Percentiles rank a stretch among this genome's conserved stretches.
Conservation (phyloP, 2,888 invertebrate genomes). For the Cantharis rufa region DNA sequence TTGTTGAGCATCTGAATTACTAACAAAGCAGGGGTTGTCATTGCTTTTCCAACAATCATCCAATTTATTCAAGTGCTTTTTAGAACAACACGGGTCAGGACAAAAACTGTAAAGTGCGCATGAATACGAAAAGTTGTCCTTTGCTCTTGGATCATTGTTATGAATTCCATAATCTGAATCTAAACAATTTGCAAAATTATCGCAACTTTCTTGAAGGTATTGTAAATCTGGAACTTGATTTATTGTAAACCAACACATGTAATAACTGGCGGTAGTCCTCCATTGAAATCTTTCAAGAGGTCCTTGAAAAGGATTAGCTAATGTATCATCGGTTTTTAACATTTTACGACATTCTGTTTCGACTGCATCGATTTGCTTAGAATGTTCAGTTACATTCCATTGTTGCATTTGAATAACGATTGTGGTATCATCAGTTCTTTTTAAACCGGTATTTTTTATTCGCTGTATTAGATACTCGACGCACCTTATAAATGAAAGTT, state of each 20-base stretch:
- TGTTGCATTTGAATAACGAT: constrained; percentile 57
- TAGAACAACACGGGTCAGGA: constrained; percentile 67
- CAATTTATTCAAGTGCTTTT: constrained; percentile 54
- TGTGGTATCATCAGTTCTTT: constrained; percentile 59
- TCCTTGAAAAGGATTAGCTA: constrained; percentile 61
- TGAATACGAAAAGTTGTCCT: constrained; percentile 59
- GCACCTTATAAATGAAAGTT: constrained; percentile 60
- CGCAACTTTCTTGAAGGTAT: constrained; percentile 62
- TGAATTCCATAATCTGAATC: constrained; percentile 52
- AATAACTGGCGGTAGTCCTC: constrained; percentile 67
- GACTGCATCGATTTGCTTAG: constrained; percentile 51
- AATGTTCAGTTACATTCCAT: constrained; percentile 52
- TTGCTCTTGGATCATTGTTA: constrained; percentile 63
- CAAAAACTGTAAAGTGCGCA: constrained; percentile 70
- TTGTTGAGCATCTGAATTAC: constrained; percentile 47
- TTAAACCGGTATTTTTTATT: constrained; percentile 45
- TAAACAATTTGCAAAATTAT: constrained; percentile 65
- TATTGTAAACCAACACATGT: constrained; percentile 72
- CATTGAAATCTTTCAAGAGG: constrained; percentile 65
- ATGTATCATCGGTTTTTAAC: constrained; percentile 53
- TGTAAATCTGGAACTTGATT: constrained; percentile 58
- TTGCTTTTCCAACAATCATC: constrained; percentile 55
- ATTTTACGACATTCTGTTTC: constrained; percentile 59
- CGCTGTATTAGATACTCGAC: constrained; percentile 59
- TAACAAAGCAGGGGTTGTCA: constrained; percentile 60